Percentiles rank a stretch among this genome's conserved stretches.
Conservation (phyloP, 1,140 invertebrate genomes). For the Chionoecetes opilio region DNA sequence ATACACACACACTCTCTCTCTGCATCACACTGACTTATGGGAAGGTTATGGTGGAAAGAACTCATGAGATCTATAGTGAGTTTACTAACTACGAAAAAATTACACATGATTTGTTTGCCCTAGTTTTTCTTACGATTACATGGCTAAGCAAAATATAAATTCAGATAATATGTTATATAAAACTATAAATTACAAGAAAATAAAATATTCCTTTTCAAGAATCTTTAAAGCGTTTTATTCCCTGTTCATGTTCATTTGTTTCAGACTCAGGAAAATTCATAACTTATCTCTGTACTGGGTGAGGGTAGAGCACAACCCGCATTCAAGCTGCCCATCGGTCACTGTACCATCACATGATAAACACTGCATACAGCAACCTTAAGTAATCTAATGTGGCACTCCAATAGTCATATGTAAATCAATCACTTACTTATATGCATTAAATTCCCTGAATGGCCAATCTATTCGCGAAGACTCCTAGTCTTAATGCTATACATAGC, state of each 20-base stretch:
- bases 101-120: neutral
- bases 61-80: neutral
- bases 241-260: neutral
- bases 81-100: slow-evolving; percentile 17
- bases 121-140: neutral
- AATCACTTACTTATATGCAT: neutral
- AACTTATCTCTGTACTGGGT: neutral
- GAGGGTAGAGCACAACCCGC: neutral
- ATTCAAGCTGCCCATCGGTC: neutral
- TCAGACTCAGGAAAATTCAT: neutral
- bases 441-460: slow-evolving; percentile 18
- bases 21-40: too few species aligned
- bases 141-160: slow-evolving; percentile 30
- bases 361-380: neutral
- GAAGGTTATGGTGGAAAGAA: slow-evolving; percentile 16
- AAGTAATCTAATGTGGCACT: neutral
- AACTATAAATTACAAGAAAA: slow-evolving; percentile 31
- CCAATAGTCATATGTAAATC: neutral
- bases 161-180: neutral
- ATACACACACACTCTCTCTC: too few species aligned
- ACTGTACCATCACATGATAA: neutral
- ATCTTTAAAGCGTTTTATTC: slow-evolving; percentile 30
- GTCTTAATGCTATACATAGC: too few species aligned
- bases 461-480: too few species aligned
- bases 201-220: slow-evolving; percentile 3